These are phyloP conservation scores for Pseudorectes ferrugineus DNA, from an alignment of 2,113 vertebrate species.

Conservation along the genomic window DNA sequence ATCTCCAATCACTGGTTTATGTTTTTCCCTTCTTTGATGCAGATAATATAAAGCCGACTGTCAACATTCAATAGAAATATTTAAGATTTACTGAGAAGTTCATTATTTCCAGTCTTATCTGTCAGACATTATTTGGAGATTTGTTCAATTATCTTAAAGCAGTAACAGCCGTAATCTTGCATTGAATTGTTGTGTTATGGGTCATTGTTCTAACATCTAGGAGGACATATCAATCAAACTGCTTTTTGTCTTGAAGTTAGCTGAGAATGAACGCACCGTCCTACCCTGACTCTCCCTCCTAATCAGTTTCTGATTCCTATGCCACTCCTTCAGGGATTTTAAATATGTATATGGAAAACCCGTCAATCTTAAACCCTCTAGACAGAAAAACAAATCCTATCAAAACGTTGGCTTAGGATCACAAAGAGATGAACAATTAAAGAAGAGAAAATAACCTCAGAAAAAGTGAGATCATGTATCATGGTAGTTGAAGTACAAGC, in stretches of 20 bases:
- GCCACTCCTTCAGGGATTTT: neutral
- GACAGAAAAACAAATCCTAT: neutral
- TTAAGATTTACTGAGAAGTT: conserved; percentile 19
- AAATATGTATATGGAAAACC: neutral
- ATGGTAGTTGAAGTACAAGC: neutral
- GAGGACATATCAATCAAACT: neutral
- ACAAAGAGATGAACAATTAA: neutral
- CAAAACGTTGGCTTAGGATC: neutral
- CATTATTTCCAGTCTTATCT: neutral
- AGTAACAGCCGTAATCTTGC: conserved; percentile 5
- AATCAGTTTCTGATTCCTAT: conserved; percentile 31
- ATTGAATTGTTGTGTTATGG: neutral
- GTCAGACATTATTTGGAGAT: neutral
- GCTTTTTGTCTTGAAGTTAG: neutral
- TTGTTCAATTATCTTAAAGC: conserved; percentile 33
- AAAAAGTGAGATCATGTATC: neutral
- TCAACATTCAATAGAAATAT: neutral
- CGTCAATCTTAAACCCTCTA: neutral
- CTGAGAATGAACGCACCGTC: neutral
- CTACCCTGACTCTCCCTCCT: neutral
- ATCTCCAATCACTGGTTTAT: neutral
- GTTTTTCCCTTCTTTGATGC: neutral
- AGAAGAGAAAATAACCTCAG: neutral
- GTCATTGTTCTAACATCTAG: conserved; percentile 5
- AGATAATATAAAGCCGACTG: neutral